Base-by-base conservation (phyloP, 2,888 invertebrate species). In the Philereme transversata region DNA sequence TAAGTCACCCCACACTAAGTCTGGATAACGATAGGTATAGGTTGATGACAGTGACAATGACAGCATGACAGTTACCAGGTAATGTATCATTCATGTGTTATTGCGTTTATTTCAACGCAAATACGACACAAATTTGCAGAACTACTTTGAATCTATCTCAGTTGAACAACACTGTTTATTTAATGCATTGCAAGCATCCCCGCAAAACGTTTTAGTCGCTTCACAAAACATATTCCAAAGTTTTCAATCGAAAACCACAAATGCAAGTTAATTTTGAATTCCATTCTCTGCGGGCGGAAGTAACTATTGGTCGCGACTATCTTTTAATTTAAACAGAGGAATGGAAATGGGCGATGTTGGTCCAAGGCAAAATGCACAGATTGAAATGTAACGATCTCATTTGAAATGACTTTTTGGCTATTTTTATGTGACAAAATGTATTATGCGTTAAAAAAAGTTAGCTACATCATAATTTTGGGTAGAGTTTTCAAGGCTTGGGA, bases 251-350 rank as follows among this genome's bases (percentile, higher is more conserved):
- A 71, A 71, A 71, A 68, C 71, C 65, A 58, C 64, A 72, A 75
- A 74, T 72, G 71, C 59, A 69, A 74, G 74, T 79, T 72, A 78
- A 79, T 79, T 78, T 73, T 62, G 67, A 78, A 75, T 73, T 74
- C 70, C 73, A 72, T 75, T 76, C 69, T 61, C 69, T 70, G 67
- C 63, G 59, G 60, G 59, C 65, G 75, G 73, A 80, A 71, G 73
- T 75, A 75, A 75, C 78, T 82, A 83, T 84, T 83, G 83, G 83
- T 78, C 78, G 78, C 77, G 71, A 77, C 77, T 82, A 79, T 81
- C 80, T 83, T 86, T 85, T 85, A 85, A 86, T 84, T 86, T 84
- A 83, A 83, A 78, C 79, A 74, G 76, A 82, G 83, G 77, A 83
- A 68, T 76, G 79, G 57, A 54, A 57, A 51, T 43, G 43, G 57